phyloP scores from a whole-genome alignment of 2,113 vertebrate species.

The Parus major region DNA sequence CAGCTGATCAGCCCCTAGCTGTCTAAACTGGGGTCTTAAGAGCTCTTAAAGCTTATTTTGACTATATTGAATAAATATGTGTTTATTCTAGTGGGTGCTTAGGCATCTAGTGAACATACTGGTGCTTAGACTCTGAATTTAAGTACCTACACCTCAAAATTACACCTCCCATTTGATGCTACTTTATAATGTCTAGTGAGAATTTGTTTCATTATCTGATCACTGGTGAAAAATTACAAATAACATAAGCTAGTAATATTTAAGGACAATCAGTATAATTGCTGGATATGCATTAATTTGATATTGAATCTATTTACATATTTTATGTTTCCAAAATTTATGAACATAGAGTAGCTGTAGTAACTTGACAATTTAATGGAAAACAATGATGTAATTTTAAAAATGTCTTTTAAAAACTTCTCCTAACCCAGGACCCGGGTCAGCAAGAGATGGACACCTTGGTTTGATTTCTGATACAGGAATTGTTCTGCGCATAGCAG shows the following conservation, averaged over 20 bases:
- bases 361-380: not conserved
- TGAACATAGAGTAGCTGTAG: not conserved
- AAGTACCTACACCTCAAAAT: not conserved
- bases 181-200: not conserved
- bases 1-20: not conserved
- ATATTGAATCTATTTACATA: not conserved
- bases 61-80: not conserved
- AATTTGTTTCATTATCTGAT: not conserved
- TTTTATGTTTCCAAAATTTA: not conserved
- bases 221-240: not conserved
- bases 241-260: not conserved
- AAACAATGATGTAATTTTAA: not conserved
- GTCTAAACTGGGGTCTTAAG: not conserved
- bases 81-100: not conserved
- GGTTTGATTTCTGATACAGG: slow-evolving; percentile 70
- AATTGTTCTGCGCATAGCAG: slow-evolving; percentile 74
- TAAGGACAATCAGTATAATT: not conserved
- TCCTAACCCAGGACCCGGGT: slow-evolving; percentile 34
- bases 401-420: slow-evolving; percentile 47
- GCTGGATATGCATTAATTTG: not conserved
- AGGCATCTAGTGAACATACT: not conserved
- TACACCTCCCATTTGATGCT: not conserved
- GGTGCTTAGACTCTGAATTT: not conserved
- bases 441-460: slow-evolving; percentile 55
- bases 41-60: not conserved